Evolutionary conservation across 2,113 vertebrate genomes (phyloP), one percentile per base, ranked within the genome.

Genomic region (Abramis brama): DNA sequence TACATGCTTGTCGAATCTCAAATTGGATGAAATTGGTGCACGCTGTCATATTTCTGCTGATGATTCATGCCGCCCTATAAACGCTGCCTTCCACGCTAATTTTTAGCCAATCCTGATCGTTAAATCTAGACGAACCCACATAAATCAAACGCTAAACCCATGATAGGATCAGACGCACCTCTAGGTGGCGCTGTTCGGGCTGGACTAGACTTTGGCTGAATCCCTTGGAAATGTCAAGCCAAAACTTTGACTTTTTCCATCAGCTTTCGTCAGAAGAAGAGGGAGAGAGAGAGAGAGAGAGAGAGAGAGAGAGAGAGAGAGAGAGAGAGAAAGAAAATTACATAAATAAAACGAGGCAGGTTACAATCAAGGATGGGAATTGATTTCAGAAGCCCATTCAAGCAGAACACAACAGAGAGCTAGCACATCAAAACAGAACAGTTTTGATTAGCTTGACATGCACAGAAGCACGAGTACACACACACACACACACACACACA

Each of bases 311-410:
- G 10, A 64, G 81, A 83, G n/a, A 77, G 83, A 47, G 39, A 17
- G 15, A 23, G 57, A 30, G 57, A 30, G 36, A 74, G 50, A 57
- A 13, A 45, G 70, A 55, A 33, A 86, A 86, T 79, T 79, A 80
- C 64, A 80, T 80, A 85, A 85, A 85, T 79, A 79, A 86, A 85
- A 71, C n/a, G 36, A 71, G 57, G 70, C 85, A 86, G 85, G 79
- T 86, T 64, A 82, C 78, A 82, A 82, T 86, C 68, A 82, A 81
- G 68, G 30, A 6, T 60, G 78, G 77, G 55, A 86, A 86, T 73
- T 86, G 84, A 86, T 86, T 86, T 79, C 66, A 80, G 84, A 79
- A 45, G 33, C 39, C 52, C 27, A 59, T 79, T 80, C 64, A 79
- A 70, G 84, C 84, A 60, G 84, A 80, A 80, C 77, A 55, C 45